Evolutionary conservation across 2,113 vertebrate species (phyloP).

Genomic region (Gadus chalcogrammus): DNA sequence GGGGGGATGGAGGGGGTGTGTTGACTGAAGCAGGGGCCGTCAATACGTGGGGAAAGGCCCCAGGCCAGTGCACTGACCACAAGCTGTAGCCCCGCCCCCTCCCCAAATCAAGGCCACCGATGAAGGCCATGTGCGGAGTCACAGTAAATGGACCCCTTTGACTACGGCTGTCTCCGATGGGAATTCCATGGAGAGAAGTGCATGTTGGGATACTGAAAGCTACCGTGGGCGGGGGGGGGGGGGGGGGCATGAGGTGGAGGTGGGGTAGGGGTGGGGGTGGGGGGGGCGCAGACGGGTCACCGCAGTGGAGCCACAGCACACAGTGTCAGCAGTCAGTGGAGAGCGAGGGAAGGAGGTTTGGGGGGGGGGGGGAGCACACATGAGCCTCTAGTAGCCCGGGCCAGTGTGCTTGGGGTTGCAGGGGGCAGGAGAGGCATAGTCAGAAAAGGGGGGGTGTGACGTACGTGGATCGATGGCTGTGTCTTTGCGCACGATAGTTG

Average conservation of each 20-base stretch:
- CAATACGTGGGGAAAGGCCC: background rate
- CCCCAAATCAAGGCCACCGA: slow-evolving; percentile 51
- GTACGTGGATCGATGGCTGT: no score
- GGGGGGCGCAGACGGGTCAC: slow-evolving; percentile 58
- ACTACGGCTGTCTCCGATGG: slow-evolving; percentile 52
- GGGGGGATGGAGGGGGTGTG: slow-evolving; percentile 28
- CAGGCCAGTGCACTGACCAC: slow-evolving; percentile 55
- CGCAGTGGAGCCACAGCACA: slow-evolving; percentile 62
- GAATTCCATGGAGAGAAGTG: slow-evolving; percentile 58
- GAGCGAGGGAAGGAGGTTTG: slow-evolving; percentile 16
- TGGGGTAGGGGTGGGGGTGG: background rate
- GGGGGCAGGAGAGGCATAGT: background rate
- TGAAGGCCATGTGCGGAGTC: slow-evolving; percentile 59
- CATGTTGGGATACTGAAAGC: slow-evolving; percentile 61
- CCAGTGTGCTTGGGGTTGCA: slow-evolving; percentile 10
- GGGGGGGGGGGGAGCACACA: background rate
- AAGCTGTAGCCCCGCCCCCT: slow-evolving; percentile 43
- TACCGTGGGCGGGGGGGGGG: background rate
- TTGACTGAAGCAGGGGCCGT: slow-evolving; percentile 39
- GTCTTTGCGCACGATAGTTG: background rate
- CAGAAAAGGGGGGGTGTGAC: background rate
- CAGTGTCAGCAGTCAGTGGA: slow-evolving; percentile 58
- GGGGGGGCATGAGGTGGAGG: slow-evolving; percentile 8
- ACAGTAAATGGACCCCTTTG: slow-evolving; percentile 75
- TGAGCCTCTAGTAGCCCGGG: background rate